These are phyloP conservation scores for Ectropis grisescens DNA, from an alignment of 1,140 invertebrate genomes.

Conservation along the genomic window DNA sequence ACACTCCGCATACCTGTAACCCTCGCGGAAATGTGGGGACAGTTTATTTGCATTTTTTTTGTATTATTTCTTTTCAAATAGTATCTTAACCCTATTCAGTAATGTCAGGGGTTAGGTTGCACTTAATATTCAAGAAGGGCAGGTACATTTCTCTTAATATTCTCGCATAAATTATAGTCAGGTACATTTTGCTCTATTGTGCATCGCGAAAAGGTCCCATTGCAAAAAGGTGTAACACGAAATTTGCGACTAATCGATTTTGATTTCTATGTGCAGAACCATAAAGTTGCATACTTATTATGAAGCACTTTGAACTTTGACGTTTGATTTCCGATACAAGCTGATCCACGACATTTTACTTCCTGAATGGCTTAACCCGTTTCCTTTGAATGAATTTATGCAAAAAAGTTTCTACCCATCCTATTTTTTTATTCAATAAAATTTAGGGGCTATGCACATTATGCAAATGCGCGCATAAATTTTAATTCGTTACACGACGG, in stretches of 20 bases:
- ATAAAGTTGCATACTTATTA: slow-evolving; percentile 18
- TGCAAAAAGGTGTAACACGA: slow-evolving; percentile 30
- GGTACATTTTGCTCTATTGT: slow-evolving; percentile 68
- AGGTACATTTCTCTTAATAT: slow-evolving; percentile 70
- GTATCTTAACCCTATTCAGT: slow-evolving; percentile 67
- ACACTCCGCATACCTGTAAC: slow-evolving; percentile 39
- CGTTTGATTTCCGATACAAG: slow-evolving; percentile 28
- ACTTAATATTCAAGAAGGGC: slow-evolving; percentile 71
- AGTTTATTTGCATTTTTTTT: slow-evolving; percentile 68
- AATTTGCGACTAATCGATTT: slow-evolving; percentile 17
- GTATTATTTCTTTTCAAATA: slow-evolving; percentile 66
- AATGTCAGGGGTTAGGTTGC: slow-evolving; percentile 70
- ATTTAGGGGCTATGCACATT: slow-evolving; percentile 69
- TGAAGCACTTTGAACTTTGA: slow-evolving; percentile 22
- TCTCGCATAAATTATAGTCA: slow-evolving; percentile 72
- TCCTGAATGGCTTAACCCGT: slow-evolving; percentile 66
- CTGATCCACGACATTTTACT: slow-evolving; percentile 58
- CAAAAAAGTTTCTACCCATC: slow-evolving; percentile 71
- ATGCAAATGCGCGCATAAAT: slow-evolving; percentile 72
- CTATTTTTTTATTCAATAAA: slow-evolving; percentile 71
- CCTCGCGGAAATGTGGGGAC: slow-evolving; percentile 48
- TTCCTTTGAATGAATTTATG: slow-evolving; percentile 70
- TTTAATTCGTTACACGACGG: slow-evolving; percentile 36
- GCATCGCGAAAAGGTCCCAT: slow-evolving; percentile 30
- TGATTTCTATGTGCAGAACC: slow-evolving; percentile 15